Conservation (phyloP, 2,888 invertebrate genomes). For the Drosophila pegasa region DNA sequence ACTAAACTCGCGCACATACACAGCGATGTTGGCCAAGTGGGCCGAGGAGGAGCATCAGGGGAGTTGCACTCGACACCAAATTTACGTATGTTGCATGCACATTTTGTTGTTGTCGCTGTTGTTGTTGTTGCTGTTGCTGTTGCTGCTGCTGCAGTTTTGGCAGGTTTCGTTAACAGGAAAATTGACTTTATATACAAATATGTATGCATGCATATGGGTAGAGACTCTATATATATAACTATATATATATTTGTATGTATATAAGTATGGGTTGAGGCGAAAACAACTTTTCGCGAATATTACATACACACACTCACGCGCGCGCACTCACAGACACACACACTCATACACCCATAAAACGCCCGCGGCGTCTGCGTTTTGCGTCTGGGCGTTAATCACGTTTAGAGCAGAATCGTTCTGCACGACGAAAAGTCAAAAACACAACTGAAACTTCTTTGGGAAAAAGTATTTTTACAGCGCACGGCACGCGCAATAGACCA, state of each 20-base stretch:
- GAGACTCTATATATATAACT: conserved; percentile 13
- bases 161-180: conserved; percentile 80
- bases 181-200: conserved; percentile 66
- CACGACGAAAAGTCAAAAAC: conserved; percentile 80
- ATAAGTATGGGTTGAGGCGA: conserved; percentile 42
- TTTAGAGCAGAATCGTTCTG: conserved; percentile 79
- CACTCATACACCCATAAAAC: conserved; percentile 37
- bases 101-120: conserved; percentile 42
- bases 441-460: conserved; percentile 81
- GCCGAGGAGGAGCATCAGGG: neutral
- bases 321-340: conserved; percentile 10
- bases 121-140: conserved; percentile 26
- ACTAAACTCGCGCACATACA: conserved; percentile 11
- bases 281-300: conserved; percentile 65
- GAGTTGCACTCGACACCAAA: conserved; percentile 44
- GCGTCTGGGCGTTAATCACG: conserved; percentile 39
- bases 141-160: conserved; percentile 58
- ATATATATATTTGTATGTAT: conserved; percentile 6
- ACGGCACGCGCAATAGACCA: conserved; percentile 80
- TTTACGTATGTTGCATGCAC: conserved; percentile 61
- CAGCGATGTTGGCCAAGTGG: neutral
- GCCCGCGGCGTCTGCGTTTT: conserved; percentile 60
- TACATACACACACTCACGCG: conserved; percentile 32
- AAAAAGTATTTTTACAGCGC: conserved; percentile 79
- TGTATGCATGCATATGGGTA: conserved; percentile 29